Conservation (phyloP, 35 echinoderm and acorn worm species). For the Lytechinus variegatus region DNA sequence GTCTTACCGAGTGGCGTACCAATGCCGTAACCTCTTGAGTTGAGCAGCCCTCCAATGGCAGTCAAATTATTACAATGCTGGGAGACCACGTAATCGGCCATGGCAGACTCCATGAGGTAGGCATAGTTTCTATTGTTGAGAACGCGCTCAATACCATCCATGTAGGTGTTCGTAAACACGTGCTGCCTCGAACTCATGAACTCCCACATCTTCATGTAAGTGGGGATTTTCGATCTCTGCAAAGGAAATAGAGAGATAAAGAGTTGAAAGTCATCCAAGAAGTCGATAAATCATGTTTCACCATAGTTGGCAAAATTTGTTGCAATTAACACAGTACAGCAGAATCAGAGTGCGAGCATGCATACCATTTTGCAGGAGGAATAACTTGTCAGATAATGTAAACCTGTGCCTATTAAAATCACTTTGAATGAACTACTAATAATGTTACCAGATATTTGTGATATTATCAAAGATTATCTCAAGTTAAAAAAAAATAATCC, state of each 20-base stretch:
- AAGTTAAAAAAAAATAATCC: too few species aligned
- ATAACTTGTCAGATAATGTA: too few species aligned
- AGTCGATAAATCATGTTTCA: too few species aligned
- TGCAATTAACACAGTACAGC: too few species aligned
- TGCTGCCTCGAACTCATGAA: conserved; percentile 79
- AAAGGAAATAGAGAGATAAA: background rate
- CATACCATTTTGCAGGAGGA: too few species aligned
- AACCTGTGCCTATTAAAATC: too few species aligned
- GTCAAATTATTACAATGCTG: conserved; percentile 93
- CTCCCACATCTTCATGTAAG: conserved; percentile 90
- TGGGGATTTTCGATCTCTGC: conserved; percentile 88
- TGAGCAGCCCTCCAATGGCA: conserved; percentile 88
- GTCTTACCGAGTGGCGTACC: conserved; percentile 87
- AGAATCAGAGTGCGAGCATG: too few species aligned
- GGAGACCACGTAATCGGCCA: conserved; percentile 79
- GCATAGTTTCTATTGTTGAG: conserved; percentile 83
- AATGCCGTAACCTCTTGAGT: conserved; percentile 94
- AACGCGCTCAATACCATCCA: conserved; percentile 76
- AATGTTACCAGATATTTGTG: too few species aligned
- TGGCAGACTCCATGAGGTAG: conserved; percentile 93
- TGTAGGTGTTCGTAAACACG: conserved; percentile 75
- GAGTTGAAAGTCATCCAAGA: too few species aligned
- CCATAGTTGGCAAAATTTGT: too few species aligned
- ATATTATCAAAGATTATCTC: too few species aligned
- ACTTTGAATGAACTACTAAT: too few species aligned